These are phyloP conservation scores for Xanthorhoe spadicearia DNA, from an alignment of 2,888 invertebrate genomes.

Conservation along the genomic window DNA sequence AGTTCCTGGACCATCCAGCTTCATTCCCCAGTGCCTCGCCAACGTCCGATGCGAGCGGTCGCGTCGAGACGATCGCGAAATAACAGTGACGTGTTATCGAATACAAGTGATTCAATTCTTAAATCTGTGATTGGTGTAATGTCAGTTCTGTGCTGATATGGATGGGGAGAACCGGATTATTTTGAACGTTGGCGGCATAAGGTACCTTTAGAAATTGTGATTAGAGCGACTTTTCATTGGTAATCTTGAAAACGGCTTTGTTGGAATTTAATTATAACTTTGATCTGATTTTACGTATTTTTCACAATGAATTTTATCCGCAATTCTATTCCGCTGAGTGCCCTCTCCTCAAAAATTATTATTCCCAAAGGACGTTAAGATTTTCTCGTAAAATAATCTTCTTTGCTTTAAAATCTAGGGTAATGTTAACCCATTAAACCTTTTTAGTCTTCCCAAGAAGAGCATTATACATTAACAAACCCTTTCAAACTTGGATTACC, in stretches of 20 bases:
- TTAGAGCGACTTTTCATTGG: constrained; percentile 23
- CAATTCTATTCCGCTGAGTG: not conserved
- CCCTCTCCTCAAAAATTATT: not conserved
- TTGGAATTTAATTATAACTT: constrained; percentile 34
- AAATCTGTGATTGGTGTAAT: constrained; percentile 53
- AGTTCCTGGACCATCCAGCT: constrained; percentile 45
- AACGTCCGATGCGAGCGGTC: constrained; percentile 57
- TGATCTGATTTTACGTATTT: not conserved
- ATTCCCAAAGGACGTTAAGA: not conserved
- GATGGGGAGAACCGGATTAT: constrained; percentile 97
- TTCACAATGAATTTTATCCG: not conserved
- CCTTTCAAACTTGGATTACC: constrained; percentile 25
- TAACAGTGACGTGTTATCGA: constrained; percentile 30
- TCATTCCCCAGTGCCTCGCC: constrained; percentile 50
- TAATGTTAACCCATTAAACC: constrained; percentile 17
- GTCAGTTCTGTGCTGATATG: constrained; percentile 80
- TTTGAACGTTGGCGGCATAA: constrained; percentile 96
- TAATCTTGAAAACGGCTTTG: constrained; percentile 34
- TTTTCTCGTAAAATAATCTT: constrained; percentile 3
- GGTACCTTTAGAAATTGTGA: constrained; percentile 71
- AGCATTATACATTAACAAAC: constrained; percentile 30
- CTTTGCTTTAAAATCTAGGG: not conserved
- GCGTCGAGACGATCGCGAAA: constrained; percentile 37
- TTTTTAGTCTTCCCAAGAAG: constrained; percentile 24
- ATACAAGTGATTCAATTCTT: constrained; percentile 22